Evolutionary conservation across 2,113 vertebrate species (phyloP), one percentile per base, ranked within the genome.

Genomic region (Garra rufa): DNA sequence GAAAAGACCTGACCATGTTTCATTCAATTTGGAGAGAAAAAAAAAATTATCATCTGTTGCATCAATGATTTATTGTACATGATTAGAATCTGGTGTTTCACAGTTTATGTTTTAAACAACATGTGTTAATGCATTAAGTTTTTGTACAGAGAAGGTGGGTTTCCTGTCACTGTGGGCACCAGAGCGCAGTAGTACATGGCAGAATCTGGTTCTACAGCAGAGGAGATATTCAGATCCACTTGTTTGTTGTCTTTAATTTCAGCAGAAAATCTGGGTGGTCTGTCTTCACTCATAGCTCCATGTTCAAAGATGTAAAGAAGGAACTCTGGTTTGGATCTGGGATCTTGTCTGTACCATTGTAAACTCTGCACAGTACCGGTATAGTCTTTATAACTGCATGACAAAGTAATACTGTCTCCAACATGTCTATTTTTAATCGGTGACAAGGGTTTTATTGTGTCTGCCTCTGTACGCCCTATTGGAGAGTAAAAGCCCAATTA

Each of bases 271-370:
- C 34, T 34, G 34, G 34, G 34, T 34, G 34, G 34, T 34, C 34
- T 34, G 4, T 34, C 34, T 34, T 34, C 34, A 83, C n/a, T 61
- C 50, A 24, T 75, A 70, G 0, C 0, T 41, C 74, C 83, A 43
- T 0, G 0, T 8, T 8, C 13, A 15, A 7, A 21, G 6, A 83
- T 83, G 44, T 44, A 67, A 61, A 80, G 26, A 30, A 88, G 75
- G 24, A 71, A 88, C 57, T 85, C 83, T 4, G 81, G 87, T 46
- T 38, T 76, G 3, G 48, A 76, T 76, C 74, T 75, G 24, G 13
- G 75, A 30, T 57, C 41, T 52, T 85, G 61, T 24, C 34, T 63
- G 24, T 57, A 76, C 69, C 80, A 86, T 8, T 59, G 30, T 41
- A 63, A 74, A 28, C 0, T 26, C 0, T 74, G 0, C 3, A 48